Evolutionary conservation across 1,140 invertebrate species (phyloP).

Genomic region (Doryteuthis pealeii): DNA sequence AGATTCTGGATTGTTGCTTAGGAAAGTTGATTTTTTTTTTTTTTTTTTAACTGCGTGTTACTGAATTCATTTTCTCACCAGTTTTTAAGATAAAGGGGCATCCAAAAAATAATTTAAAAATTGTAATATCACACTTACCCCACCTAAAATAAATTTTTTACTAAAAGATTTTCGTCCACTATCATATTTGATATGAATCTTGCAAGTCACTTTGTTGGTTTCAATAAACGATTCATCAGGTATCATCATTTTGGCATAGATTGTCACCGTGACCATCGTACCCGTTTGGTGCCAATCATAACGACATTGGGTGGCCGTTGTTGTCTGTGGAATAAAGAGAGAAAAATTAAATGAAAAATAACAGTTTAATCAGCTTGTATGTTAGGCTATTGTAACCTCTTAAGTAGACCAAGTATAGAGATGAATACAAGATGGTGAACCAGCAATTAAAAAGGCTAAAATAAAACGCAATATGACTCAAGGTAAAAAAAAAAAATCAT

Average conservation of each 20-base stretch:
- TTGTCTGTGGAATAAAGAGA: constrained; percentile 58
- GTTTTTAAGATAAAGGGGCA: no score
- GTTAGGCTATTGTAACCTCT: no score
- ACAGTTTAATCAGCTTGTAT: neutral
- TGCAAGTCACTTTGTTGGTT: constrained; percentile 81
- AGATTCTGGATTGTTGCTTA: no score
- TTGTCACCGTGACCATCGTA: constrained; percentile 74
- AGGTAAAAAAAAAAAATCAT: no score
- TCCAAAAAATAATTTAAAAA: no score
- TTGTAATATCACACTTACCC: constrained; percentile 68
- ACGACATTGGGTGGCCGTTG: constrained; percentile 70
- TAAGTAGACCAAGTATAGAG: no score
- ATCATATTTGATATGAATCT: constrained; percentile 77
- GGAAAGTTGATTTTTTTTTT: no score
- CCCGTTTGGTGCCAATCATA: constrained; percentile 93
- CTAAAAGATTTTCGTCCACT: constrained; percentile 73
- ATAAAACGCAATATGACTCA: no score
- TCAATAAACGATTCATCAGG: constrained; percentile 75
- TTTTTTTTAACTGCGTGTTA: no score
- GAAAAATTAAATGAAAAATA: constrained; percentile 14
- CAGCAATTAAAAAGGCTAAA: no score
- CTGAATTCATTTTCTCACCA: no score
- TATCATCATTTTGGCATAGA: constrained; percentile 89
- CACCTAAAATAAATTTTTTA: constrained; percentile 79
- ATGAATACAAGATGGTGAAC: no score